Evolutionary conservation across 2,797 vertebrate genomes (phyloP).

Genomic region (Mus caroli): DNA sequence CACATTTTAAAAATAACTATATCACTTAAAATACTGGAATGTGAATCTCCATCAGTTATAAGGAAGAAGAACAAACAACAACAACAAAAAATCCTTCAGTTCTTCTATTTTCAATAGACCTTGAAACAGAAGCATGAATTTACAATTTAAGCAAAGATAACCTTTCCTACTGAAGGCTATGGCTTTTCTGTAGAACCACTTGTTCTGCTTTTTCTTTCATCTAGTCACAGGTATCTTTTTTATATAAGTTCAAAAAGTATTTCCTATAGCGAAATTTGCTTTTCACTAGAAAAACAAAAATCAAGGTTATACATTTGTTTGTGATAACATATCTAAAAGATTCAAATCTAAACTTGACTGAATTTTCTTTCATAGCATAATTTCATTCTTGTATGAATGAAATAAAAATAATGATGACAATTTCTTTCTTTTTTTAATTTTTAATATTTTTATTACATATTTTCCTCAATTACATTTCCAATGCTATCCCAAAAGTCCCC

Average conservation of each 20-base stretch:
- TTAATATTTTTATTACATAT: no score
- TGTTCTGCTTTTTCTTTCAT: neutral
- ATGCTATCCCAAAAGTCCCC: no score
- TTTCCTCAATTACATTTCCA: no score
- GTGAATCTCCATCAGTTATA: neutral
- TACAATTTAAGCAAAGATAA: neutral
- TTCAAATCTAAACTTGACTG: slow-evolving; percentile 21
- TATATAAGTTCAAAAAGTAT: neutral
- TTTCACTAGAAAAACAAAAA: slow-evolving; percentile 5
- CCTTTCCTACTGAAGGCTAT: neutral
- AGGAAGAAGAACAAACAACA: neutral
- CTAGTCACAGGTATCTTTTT: neutral
- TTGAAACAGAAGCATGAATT: neutral
- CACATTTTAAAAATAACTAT: no score
- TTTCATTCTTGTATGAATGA: neutral
- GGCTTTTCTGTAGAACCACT: neutral
- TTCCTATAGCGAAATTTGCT: neutral
- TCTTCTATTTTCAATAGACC: neutral
- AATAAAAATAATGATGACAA: neutral
- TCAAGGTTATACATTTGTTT: neutral
- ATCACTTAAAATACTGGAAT: neutral
- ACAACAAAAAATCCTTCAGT: neutral
- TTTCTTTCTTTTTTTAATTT: no score
- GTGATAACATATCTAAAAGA: neutral
- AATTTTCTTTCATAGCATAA: neutral